These are phyloP conservation scores for Prolemur simus DNA, from an alignment of 2,113 vertebrate species.

Conservation along the genomic window DNA sequence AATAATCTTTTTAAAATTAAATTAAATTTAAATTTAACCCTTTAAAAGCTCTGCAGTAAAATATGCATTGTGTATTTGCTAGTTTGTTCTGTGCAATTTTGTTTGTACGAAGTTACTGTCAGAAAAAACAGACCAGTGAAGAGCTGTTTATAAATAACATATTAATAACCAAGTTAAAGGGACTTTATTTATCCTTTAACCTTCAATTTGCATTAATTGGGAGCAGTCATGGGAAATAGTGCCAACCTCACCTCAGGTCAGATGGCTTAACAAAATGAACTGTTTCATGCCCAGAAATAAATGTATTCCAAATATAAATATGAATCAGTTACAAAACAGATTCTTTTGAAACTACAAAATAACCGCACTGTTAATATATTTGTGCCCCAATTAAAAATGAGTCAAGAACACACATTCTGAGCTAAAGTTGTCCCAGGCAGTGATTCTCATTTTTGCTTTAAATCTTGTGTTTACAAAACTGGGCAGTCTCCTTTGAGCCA, in stretches of 20 bases:
- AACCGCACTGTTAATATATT: constrained; percentile 67
- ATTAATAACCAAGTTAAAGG: constrained; percentile 67
- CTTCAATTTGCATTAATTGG: constrained; percentile 74
- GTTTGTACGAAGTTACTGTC: constrained; percentile 16
- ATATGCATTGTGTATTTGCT: constrained; percentile 13
- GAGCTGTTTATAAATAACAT: constrained; percentile 71
- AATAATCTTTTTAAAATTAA: background rate
- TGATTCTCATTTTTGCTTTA: constrained; percentile 62
- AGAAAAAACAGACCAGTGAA: constrained; percentile 35
- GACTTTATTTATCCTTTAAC: constrained; percentile 71
- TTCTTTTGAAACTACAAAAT: constrained; percentile 68
- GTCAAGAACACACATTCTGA: constrained; percentile 43
- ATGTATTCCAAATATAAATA: constrained; percentile 71
- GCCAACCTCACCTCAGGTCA: constrained; percentile 65
- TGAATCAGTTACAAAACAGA: constrained; percentile 59
- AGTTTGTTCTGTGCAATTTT: constrained; percentile 20
- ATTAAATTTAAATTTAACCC: background rate
- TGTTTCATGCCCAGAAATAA: constrained; percentile 72
- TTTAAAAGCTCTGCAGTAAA: constrained; percentile 21
- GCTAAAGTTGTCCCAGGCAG: constrained; percentile 40
- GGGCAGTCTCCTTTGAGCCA: background rate
- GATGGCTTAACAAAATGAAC: constrained; percentile 69
- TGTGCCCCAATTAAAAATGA: constrained; percentile 57
- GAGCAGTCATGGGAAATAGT: constrained; percentile 53
- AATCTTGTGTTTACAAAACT: constrained; percentile 32